A percentile compares a stretch with the other conserved stretches of the same genome.
phyloP scores from a whole-genome alignment of 2,113 vertebrate genomes.

The Zootoca vivipara region DNA sequence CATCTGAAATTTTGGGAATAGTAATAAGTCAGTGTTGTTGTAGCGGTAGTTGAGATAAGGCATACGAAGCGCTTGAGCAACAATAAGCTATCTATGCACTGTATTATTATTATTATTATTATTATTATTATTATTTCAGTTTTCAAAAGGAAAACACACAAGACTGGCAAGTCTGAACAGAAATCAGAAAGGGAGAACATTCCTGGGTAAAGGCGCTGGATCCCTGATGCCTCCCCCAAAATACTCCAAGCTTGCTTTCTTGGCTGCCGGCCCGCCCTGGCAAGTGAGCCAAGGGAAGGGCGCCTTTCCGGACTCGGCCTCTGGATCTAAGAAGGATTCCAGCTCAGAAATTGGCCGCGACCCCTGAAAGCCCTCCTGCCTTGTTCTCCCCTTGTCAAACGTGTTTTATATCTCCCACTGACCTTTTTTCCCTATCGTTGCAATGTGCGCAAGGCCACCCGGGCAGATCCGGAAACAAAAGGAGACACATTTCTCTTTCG shows the following conservation, averaged over 20 bases:
- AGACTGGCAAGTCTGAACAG: too few species aligned
- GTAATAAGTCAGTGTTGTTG: neutral
- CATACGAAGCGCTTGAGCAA: neutral
- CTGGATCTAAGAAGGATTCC: conserved; percentile 67
- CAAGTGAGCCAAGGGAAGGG: neutral
- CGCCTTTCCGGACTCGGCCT: conserved; percentile 52
- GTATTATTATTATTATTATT: too few species aligned
- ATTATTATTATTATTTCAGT: too few species aligned
- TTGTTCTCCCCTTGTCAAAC: conserved; percentile 76
- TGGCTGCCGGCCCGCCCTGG: neutral
- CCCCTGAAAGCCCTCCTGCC: conserved; percentile 69
- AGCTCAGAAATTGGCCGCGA: conserved; percentile 74
- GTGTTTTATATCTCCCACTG: conserved; percentile 75
- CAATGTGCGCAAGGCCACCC: conserved; percentile 73
- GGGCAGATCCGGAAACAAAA: conserved; percentile 75
- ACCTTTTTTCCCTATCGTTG: conserved; percentile 74
- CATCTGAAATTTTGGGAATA: neutral
- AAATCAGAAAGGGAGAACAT: neutral
- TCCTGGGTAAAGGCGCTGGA: neutral
- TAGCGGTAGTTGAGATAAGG: too few species aligned
- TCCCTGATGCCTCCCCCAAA: neutral
- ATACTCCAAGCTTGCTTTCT: neutral
- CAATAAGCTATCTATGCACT: neutral
- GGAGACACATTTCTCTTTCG: conserved; percentile 72
- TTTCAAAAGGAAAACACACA: neutral